Percentiles rank a stretch among this genome's conserved stretches.
phyloP scores from a whole-genome alignment of 2,888 invertebrate genomes.

The Mystacides longicornis region DNA sequence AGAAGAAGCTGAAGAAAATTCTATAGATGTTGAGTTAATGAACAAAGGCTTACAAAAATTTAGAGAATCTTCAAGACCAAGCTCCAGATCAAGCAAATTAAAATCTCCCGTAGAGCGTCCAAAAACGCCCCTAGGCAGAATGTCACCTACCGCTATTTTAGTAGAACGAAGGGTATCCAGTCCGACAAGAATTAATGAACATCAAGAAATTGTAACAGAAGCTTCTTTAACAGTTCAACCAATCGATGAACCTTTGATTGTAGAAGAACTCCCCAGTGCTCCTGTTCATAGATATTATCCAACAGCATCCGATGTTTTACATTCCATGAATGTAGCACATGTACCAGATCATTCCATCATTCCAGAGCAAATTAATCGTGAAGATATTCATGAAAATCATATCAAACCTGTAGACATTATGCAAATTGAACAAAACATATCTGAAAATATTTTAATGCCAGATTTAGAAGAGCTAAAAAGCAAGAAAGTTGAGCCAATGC shows the following conservation, averaged over 20 bases:
- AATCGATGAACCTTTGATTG: conserved; percentile 41
- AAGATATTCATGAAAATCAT: no score
- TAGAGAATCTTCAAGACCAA: conserved; percentile 47
- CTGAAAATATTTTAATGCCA: no score
- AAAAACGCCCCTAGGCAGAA: conserved; percentile 47
- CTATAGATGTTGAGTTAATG: conserved; percentile 49
- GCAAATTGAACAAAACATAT: no score
- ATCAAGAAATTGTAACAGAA: conserved; percentile 56
- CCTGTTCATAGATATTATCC: conserved; percentile 5
- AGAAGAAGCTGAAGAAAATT: conserved; percentile 28
- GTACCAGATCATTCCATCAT: not conserved
- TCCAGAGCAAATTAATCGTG: no score
- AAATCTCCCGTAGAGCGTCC: conserved; percentile 46
- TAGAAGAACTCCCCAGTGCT: conserved; percentile 30
- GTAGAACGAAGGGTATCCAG: conserved; percentile 54
- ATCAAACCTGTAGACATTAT: no score
- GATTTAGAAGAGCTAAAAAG: not conserved
- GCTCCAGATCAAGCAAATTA: conserved; percentile 51
- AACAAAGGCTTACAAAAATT: conserved; percentile 44
- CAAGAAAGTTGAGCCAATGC: not conserved
- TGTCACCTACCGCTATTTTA: conserved; percentile 55
- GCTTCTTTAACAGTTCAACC: conserved; percentile 60
- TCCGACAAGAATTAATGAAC: conserved; percentile 51
- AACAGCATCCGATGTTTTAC: conserved; percentile 1
- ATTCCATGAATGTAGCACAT: not conserved